phyloP scores from a whole-genome alignment of 2,113 vertebrate genomes.

The Malaclemys terrapin region DNA sequence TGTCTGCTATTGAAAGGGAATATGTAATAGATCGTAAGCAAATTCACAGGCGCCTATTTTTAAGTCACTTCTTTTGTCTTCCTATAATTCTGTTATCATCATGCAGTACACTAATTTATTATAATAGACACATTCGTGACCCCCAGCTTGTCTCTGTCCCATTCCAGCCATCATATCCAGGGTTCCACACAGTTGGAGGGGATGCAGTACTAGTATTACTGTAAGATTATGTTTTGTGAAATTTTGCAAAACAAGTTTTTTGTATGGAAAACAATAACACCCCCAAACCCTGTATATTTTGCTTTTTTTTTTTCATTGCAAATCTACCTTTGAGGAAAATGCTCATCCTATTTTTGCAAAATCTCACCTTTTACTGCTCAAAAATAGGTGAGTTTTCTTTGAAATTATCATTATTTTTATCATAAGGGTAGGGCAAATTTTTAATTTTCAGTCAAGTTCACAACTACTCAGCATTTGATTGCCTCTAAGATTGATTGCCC shows the following conservation, averaged over 20 bases:
- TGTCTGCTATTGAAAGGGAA: background rate
- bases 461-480: background rate
- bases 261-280: background rate
- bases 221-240: background rate
- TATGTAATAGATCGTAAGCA: background rate
- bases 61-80: background rate
- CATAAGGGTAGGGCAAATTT: background rate
- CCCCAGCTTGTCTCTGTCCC: background rate
- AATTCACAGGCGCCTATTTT: background rate
- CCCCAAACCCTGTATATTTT: background rate
- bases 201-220: background rate
- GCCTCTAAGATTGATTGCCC: background rate
- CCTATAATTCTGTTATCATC: conserved; percentile 16
- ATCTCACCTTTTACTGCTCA: background rate
- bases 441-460: background rate
- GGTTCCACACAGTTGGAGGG: accelerated
- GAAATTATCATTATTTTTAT: background rate
- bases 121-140: background rate
- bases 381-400: background rate
- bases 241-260: background rate
- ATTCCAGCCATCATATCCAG: background rate
- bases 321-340: background rate
- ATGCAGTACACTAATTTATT: background rate
- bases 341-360: background rate
- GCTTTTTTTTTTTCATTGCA: background rate